Percentiles rank a stretch among this genome's conserved stretches.
Conservation (phyloP, 2,797 vertebrate genomes). For the Ctenopoma kingsleyae region DNA sequence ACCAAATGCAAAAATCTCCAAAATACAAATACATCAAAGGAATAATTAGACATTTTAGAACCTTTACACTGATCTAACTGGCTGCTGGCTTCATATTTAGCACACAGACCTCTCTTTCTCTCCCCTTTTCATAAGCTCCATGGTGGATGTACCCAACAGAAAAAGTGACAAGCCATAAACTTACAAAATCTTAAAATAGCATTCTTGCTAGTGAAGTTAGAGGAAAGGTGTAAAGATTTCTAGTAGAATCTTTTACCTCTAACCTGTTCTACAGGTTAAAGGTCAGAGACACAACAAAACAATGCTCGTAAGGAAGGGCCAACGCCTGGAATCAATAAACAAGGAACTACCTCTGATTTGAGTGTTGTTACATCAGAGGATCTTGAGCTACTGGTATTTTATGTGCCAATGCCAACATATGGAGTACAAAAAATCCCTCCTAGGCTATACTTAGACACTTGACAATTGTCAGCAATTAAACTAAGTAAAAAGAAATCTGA, state of each 20-base stretch:
- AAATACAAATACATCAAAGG: too few species aligned
- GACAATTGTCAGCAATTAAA: conserved; percentile 10
- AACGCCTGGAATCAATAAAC: conserved; percentile 29
- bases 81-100: too few species aligned
- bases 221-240: conserved; percentile 41
- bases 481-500: conserved; percentile 8
- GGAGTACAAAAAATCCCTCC: conserved; percentile 11
- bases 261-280: conserved; percentile 67
- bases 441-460: neutral
- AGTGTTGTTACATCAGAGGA: conserved; percentile 12
- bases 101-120: too few species aligned
- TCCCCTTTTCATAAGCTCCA: too few species aligned
- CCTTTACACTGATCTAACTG: too few species aligned
- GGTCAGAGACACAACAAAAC: conserved; percentile 55
- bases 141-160: neutral
- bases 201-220: neutral
- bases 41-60: too few species aligned
- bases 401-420: neutral
- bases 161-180: neutral
- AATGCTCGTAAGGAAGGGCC: neutral
- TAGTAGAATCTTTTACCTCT: conserved; percentile 33
- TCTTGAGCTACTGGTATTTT: neutral
- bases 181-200: neutral
- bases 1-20: too few species aligned
- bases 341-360: conserved; percentile 12